Evolutionary conservation across 2,113 vertebrate genomes (phyloP), one percentile per base, ranked within the genome.

Genomic region (Coptodon bakossiorum): DNA sequence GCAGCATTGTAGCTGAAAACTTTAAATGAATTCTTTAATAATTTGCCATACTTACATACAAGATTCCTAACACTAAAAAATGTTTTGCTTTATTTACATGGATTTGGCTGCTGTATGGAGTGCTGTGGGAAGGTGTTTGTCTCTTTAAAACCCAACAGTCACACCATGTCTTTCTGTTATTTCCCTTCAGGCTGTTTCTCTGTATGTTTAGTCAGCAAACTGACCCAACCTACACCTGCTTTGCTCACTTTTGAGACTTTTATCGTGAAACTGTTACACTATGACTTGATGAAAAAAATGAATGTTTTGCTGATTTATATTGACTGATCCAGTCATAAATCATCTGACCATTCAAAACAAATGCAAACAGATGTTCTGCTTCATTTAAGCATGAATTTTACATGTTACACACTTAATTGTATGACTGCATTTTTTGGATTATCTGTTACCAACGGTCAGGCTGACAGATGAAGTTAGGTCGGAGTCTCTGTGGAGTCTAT

Each of bases 121-220:
- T 52, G 45, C 17, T 12, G 24, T 48, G 14, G 43, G 43, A 78
- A 31, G 27, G 16, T 31, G 43, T 31, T 45, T 78, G 43, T 78
- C 27, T 50, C 1, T 78, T 78, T 52, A 12, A 76, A 76, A 19
- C 0, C 13, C 19, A 43, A 38, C 66, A 45, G 66, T 73, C n/a
- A 71, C 7, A 14, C 38, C 66, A 71, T 5, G 22, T 27, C 22
- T 45, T 40, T 61, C 38, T 31, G 0, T 34, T 10, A 29, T 29
- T 61, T 9, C 13, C 43, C 81, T 48, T n/a, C 19, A 38, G 19
- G 63, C 34, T 12, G 14, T 68, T 38, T 78, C 4, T 52, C 45
- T 50, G 16, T 0, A 5, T 31, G 45, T 78, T 1, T 78, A 52
- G 16, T 0, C 45, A 78, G 45, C 1, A 78, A 19, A 78, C 27